phyloP scores from a whole-genome alignment of 2,888 invertebrate species.

The Merodon equestris region DNA sequence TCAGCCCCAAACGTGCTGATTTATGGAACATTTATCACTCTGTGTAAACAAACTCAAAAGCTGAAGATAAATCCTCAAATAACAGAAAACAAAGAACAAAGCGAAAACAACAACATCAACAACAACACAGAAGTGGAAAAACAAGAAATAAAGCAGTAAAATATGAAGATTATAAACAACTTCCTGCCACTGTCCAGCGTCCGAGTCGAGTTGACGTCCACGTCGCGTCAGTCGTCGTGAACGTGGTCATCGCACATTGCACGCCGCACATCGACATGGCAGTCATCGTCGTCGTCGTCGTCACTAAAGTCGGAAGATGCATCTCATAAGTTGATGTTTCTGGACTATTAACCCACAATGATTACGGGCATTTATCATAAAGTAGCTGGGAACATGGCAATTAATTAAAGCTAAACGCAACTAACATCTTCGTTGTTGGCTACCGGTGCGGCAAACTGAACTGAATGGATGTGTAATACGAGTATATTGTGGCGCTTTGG shows the following conservation, averaged over 20 bases:
- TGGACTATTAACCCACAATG: slow-evolving; percentile 61
- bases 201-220: not conserved
- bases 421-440: slow-evolving; percentile 43
- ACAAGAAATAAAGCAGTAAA: too few species aligned
- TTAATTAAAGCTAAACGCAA: slow-evolving; percentile 54
- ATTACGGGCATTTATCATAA: slow-evolving; percentile 60
- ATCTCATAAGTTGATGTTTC: slow-evolving; percentile 42
- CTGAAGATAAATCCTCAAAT: too few species aligned
- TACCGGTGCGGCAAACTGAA: slow-evolving; percentile 29
- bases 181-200: slow-evolving; percentile 26
- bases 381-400: slow-evolving; percentile 57
- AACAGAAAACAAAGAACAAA: too few species aligned
- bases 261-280: too few species aligned
- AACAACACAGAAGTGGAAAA: not conserved
- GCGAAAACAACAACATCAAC: not conserved
- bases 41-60: too few species aligned
- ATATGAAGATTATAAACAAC: slow-evolving; percentile 10
- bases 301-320: slow-evolving; percentile 14
- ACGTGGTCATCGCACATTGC: too few species aligned
- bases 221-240: too few species aligned
- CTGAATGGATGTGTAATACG: too few species aligned
- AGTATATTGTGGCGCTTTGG: not conserved
- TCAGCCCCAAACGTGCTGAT: too few species aligned
- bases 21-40: too few species aligned
- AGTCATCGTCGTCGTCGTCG: too few species aligned